Base-by-base conservation (phyloP, 2,888 invertebrate species). In the Prosopocoilus inquinatus region DNA sequence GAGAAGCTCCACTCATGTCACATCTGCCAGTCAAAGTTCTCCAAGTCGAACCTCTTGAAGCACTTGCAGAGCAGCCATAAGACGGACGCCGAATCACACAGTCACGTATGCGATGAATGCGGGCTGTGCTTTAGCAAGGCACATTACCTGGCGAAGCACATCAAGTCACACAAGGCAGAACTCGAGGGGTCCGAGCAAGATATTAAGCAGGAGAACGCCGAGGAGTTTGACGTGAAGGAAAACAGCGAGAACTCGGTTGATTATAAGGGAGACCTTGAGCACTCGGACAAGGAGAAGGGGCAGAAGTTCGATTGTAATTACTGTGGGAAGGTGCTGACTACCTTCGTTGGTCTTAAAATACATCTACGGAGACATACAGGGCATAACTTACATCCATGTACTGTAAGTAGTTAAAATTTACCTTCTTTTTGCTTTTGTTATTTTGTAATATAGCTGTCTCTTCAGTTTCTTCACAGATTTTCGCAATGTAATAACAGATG, bases 301-400 rank as follows among this genome's bases (percentile, higher is more conserved):
- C 65, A 66, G 28, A 58, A 67, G 20, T 66, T 57, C 59, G 59
- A 64, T 32, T 64, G 65, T 50, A 61, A 63, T 38, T 47, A 53
- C 39, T 64, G 64, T 32, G 44, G 45, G 16, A 63, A 64, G 47
- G 57, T 59, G 13, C 52, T 65, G 16, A 57, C 56, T 7, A 61
- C 62, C 9, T 44, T 39, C 35, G 46, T 57, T 47, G 75, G 75
- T 2, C 62, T 77, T 48, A 69, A 67, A 55, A 67, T 74, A 32
- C 77, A 77, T 62, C 61, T 70, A 57, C 62, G 73, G 44, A 65
- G 69, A 16, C 77, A 77, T 60, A 71, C 71, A 16, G 74, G 73
- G 28, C 70, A 72, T 55, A 74, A 75, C 60, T 61, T 75, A 53
- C 69, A 71, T 55, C 62, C 67, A 35, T 76, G 76, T 57, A 65